These are phyloP conservation scores for Gavialis gangeticus DNA, from an alignment of 2,113 vertebrate species.

Conservation along the genomic window DNA sequence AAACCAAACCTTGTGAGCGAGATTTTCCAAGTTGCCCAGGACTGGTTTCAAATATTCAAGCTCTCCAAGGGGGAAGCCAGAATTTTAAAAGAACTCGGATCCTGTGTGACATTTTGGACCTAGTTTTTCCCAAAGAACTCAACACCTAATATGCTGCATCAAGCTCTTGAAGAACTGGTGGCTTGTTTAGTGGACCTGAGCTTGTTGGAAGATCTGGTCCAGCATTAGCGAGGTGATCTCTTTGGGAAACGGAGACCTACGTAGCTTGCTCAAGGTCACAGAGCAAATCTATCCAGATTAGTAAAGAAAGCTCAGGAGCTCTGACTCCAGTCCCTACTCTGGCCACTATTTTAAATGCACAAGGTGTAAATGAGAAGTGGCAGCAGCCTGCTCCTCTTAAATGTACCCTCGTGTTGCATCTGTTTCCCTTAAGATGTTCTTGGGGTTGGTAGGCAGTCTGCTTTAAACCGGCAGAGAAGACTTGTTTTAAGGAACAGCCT, in stretches of 20 bases:
- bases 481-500: neutral
- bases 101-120: neutral
- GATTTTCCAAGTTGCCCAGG: too few relatives aligned
- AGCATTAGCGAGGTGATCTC: neutral
- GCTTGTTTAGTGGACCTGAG: neutral
- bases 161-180: too few relatives aligned
- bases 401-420: rapidly evolving
- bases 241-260: neutral
- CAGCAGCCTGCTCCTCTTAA: neutral
- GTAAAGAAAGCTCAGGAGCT: neutral
- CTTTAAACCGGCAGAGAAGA: neutral
- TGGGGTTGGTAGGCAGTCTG: rapidly evolving
- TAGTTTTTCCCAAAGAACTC: neutral
- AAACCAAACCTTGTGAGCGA: too few relatives aligned
- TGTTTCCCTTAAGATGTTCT: neutral
- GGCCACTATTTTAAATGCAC: rapidly evolving
- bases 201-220: neutral
- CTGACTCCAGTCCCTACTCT: neutral
- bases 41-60: too few relatives aligned
- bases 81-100: neutral
- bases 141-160: neutral
- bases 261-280: neutral
- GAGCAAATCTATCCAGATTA: neutral
- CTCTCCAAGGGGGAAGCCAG: too few relatives aligned
- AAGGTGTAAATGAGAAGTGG: rapidly evolving